Evolutionary conservation across 2,888 invertebrate genomes (phyloP).

Genomic region (Chouioia cunea): DNA sequence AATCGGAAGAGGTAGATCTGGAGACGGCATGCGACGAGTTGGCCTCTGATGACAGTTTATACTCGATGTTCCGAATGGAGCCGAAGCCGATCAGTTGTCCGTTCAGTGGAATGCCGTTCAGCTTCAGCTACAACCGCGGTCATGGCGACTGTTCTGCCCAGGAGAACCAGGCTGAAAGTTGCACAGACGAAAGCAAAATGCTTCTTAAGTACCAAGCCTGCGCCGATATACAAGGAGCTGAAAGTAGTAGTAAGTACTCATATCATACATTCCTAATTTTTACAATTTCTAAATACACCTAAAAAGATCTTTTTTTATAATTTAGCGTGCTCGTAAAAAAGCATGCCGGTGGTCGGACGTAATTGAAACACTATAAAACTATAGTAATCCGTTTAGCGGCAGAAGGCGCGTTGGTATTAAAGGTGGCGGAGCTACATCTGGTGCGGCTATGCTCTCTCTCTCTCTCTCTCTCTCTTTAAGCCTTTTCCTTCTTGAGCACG

Average conservation of each 20-base stretch:
- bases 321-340: slow-evolving; percentile 34
- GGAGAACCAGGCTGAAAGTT: slow-evolving; percentile 84
- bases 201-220: slow-evolving; percentile 88
- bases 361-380: slow-evolving; percentile 43
- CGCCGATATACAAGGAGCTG: slow-evolving; percentile 81
- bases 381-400: slow-evolving; percentile 40
- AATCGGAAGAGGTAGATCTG: slow-evolving; percentile 6
- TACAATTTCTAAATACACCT: too few species aligned
- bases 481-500: slow-evolving; percentile 5
- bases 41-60: slow-evolving; percentile 79
- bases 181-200: slow-evolving; percentile 85
- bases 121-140: slow-evolving; percentile 81
- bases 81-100: slow-evolving; percentile 83
- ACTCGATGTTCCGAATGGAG: slow-evolving; percentile 79
- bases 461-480: slow-evolving; percentile 4
- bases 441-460: neutral
- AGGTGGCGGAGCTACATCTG: too few species aligned
- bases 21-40: slow-evolving; percentile 29
- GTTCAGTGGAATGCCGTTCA: slow-evolving; percentile 84
- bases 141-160: slow-evolving; percentile 83
- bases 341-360: slow-evolving; percentile 16
- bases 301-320: slow-evolving; percentile 15
- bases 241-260: slow-evolving; percentile 78
- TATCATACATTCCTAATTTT: slow-evolving; percentile 32
- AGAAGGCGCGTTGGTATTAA: neutral